Base-by-base conservation (phyloP, 1,140 invertebrate genomes). In the Pseudachorutes palmiensis region DNA sequence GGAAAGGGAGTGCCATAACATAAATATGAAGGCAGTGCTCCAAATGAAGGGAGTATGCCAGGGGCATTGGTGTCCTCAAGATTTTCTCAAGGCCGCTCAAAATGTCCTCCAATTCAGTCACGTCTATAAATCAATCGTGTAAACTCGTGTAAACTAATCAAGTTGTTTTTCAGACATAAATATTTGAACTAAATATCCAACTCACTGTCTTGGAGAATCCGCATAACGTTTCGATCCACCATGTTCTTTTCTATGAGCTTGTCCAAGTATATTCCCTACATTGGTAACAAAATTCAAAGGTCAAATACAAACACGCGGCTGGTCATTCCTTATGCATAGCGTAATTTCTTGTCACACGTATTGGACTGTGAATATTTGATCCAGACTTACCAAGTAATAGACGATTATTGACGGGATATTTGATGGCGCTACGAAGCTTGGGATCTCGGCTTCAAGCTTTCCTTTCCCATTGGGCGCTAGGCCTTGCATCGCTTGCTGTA, bases 31-130 rank as follows among this genome's bases (percentile, higher is more conserved):
- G 32, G 9, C 62, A 41, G 41, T 68, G 67, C 31, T 68, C 62
- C n/a, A 68, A 36, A 45, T 68, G 67, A 30, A 68, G 41, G 22
- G 62, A 64, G 36, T 68, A 68, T 2, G 67, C 67, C 31, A 68
- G 28, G 19, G 67, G 63, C 30, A 68, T 64, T 26, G 67, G 67
- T 29, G 67, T 68, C 36, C 61, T 30, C 14, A 68, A 48, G 64
- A 68, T 68, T 36, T 61, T 57, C 36, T 68, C 67, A 36, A 68
- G 58, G 41, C 65, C 65, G 3, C 57, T 57, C 14, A 66, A 58
- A 61, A 55, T 59, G 30, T 66, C 65, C 33, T 59, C 65, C 58
- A 66, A 61, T 26, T 32, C 36, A 22, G 57, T 66, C 22, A 66
- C 24, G 48, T 55, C 65, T 66, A 26, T 2, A 65, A 19, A 41